A percentile compares a stretch with the other conserved stretches of the same genome.
These are phyloP conservation scores for Brachynemurus nebulosus DNA, from an alignment of 2,888 invertebrate genomes.

Conservation along the genomic window DNA sequence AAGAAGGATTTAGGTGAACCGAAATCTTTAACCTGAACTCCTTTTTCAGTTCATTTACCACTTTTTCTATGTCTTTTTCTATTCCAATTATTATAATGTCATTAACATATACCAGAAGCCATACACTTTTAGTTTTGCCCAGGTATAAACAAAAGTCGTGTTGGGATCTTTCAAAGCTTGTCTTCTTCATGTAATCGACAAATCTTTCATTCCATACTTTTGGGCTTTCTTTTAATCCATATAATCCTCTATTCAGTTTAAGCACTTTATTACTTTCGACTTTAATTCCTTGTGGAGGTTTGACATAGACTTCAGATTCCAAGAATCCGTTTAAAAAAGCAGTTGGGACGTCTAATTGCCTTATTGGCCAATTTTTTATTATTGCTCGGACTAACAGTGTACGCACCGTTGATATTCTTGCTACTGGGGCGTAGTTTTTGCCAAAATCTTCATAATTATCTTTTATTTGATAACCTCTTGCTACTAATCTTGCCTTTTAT, in stretches of 20 bases:
- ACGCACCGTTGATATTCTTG: slow-evolving; percentile 3
- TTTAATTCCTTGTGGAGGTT: slow-evolving; percentile 15
- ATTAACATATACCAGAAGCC: too few species aligned
- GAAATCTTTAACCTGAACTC: too few species aligned
- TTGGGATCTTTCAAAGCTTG: slow-evolving; percentile 11
- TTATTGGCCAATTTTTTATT: slow-evolving; percentile 11
- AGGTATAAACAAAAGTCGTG: slow-evolving; percentile 13
- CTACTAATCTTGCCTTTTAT: slow-evolving; percentile 7
- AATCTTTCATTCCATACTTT: slow-evolving; percentile 18
- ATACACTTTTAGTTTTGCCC: too few species aligned
- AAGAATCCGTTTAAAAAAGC: slow-evolving; percentile 15
- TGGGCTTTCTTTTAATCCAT: slow-evolving; percentile 18
- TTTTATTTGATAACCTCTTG: slow-evolving; percentile 1
- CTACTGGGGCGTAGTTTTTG: slow-evolving; percentile 5
- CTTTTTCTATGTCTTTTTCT: too few species aligned
- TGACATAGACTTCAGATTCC: slow-evolving; percentile 13
- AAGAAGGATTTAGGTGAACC: too few species aligned
- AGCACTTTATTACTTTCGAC: slow-evolving; percentile 12
- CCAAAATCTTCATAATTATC: slow-evolving; percentile 2
- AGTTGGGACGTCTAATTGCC: slow-evolving; percentile 16
- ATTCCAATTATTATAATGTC: too few species aligned
- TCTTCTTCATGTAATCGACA: slow-evolving; percentile 12
- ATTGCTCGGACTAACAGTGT: slow-evolving; percentile 4
- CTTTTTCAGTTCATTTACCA: too few species aligned
- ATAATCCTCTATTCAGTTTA: slow-evolving; percentile 16